These are phyloP conservation scores for Drosophila leontia DNA, from an alignment of 1,140 invertebrate species.

Conservation along the genomic window DNA sequence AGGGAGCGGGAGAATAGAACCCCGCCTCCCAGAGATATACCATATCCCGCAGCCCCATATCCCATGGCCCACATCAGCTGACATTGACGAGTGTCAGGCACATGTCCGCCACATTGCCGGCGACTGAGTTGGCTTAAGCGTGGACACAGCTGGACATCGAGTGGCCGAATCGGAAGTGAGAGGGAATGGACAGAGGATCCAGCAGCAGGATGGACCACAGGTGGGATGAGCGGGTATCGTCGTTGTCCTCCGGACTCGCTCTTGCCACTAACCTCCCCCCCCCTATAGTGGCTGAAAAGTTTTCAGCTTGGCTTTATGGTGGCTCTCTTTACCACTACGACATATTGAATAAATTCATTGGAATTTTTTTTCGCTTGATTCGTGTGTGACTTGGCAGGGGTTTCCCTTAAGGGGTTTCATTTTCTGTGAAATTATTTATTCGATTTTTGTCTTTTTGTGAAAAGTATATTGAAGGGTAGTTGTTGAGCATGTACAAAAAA, in stretches of 20 bases:
- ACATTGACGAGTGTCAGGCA: conserved; percentile 55
- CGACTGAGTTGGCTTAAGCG: conserved; percentile 48
- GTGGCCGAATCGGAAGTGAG: conserved; percentile 35
- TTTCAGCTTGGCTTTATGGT: conserved; percentile 23
- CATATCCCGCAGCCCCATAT: conserved; percentile 6
- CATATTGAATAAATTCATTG: conserved; percentile 19
- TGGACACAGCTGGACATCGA: conserved; percentile 53
- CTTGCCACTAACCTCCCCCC: not conserved
- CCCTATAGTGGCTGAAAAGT: conserved; percentile 36
- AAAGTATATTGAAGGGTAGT: not conserved
- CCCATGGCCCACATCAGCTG: conserved; percentile 36
- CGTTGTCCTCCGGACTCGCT: not conserved
- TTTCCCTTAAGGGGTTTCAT: conserved; percentile 4
- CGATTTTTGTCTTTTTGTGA: not conserved
- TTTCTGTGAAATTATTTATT: conserved; percentile 8
- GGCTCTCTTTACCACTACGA: not conserved
- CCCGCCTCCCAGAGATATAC: not conserved
- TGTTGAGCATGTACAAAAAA: not conserved
- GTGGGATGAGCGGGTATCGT: conserved; percentile 11
- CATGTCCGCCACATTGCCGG: conserved; percentile 48
- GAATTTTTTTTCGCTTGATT: not conserved
- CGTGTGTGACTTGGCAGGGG: conserved; percentile 12
- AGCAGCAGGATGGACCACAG: conserved; percentile 25
- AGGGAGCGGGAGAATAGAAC: no score
- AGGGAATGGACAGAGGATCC: conserved; percentile 1